Evolutionary conservation across 2,888 invertebrate species (phyloP).

Genomic region (Anodontia alba): DNA sequence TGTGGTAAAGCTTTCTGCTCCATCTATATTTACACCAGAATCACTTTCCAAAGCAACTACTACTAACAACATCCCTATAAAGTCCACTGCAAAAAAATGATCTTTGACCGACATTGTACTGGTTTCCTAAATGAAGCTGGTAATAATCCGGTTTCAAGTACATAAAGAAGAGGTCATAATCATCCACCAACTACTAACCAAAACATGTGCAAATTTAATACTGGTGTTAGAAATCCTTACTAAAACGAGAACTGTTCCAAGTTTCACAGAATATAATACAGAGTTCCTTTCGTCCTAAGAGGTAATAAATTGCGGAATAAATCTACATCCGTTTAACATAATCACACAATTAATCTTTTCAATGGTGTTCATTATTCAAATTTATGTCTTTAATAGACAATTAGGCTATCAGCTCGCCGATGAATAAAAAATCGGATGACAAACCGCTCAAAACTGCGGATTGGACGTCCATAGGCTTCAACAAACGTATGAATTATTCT

Average conservation of each 20-base stretch:
- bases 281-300: too few relatives aligned
- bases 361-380: background rate
- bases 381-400: background rate
- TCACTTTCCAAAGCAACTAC: background rate
- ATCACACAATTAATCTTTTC: constrained; percentile 2
- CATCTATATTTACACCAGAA: background rate
- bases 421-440: too few relatives aligned
- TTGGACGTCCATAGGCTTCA: too few relatives aligned
- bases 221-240: too few relatives aligned
- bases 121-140: background rate
- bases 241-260: too few relatives aligned
- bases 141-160: too few relatives aligned
- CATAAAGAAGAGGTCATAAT: too few relatives aligned
- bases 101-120: background rate
- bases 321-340: constrained; percentile 15
- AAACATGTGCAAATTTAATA: too few relatives aligned
- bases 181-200: too few relatives aligned
- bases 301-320: background rate
- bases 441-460: too few relatives aligned
- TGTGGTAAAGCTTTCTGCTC: background rate
- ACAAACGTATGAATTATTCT: too few relatives aligned
- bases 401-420: background rate
- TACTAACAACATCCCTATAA: background rate
- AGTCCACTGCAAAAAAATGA: background rate
- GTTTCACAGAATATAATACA: too few relatives aligned